Conservation (phyloP, 2,113 vertebrate species). For the Typhlomys cinereus region DNA sequence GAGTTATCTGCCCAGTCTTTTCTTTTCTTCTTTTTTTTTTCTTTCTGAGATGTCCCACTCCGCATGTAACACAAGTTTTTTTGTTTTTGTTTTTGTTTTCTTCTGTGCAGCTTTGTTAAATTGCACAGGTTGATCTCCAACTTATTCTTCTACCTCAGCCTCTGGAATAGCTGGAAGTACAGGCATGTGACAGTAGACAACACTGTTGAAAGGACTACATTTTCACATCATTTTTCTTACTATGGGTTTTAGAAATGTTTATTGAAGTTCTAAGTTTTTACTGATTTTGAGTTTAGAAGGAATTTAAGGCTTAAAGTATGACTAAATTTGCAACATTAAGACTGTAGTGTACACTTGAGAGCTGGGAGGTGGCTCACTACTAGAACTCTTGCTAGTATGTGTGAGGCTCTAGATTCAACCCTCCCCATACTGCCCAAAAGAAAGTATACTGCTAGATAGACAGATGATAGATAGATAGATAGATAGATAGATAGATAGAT, state of each 20-base stretch:
- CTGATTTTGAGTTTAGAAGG: constrained; percentile 40
- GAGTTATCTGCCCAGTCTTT: no score
- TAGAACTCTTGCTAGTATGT: no score
- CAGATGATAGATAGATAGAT: neutral
- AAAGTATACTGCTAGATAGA: no score
- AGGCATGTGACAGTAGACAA: neutral
- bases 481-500: neutral
- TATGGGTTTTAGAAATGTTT: constrained; percentile 23
- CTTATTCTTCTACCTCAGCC: neutral
- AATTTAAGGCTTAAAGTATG: constrained; percentile 19
- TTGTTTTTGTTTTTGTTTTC: no score
- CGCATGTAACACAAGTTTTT: no score
- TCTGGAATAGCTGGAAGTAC: neutral
- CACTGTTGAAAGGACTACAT: constrained; percentile 13
- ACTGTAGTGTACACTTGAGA: no score
- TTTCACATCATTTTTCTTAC: neutral
- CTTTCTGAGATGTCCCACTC: no score
- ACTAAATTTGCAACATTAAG: neutral
- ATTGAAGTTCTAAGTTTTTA: constrained; percentile 48
- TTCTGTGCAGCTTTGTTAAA: neutral
- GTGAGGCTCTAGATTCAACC: neutral
- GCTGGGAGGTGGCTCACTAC: no score
- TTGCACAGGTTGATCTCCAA: neutral
- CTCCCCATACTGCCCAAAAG: no score
- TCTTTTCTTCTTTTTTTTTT: no score